Conservation (phyloP, 1,140 invertebrate genomes). For the Diploscapter pachys region DNA sequence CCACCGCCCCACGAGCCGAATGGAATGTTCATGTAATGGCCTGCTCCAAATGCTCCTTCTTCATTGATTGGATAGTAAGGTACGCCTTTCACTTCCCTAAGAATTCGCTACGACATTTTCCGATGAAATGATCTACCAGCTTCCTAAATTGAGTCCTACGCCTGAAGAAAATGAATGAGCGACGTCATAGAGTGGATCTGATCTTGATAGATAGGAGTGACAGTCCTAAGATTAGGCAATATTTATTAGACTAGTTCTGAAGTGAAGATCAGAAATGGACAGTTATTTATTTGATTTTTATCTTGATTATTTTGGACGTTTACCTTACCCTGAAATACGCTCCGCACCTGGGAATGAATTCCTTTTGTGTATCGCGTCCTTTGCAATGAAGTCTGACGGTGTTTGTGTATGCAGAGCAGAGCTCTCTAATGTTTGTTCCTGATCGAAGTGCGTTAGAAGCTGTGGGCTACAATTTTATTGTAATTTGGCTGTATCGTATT, state of each 20-base stretch:
- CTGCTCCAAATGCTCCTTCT: slow-evolving; percentile 38
- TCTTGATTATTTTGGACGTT: too few species aligned
- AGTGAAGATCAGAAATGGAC: too few species aligned
- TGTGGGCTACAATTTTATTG: too few species aligned
- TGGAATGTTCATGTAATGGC: slow-evolving; percentile 26
- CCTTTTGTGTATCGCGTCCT: not conserved
- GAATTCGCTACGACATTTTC: too few species aligned
- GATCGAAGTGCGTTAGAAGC: too few species aligned
- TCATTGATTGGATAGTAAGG: slow-evolving; percentile 43
- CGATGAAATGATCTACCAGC: too few species aligned
- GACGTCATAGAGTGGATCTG: slow-evolving; percentile 33
- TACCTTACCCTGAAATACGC: too few species aligned
- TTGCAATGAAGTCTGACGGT: slow-evolving; percentile 32
- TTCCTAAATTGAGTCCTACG: slow-evolving; percentile 33
- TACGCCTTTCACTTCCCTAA: slow-evolving; percentile 25
- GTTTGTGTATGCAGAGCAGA: slow-evolving; percentile 20
- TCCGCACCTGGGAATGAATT: too few species aligned
- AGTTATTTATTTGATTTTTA: too few species aligned
- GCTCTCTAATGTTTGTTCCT: not conserved
- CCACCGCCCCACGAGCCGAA: slow-evolving; percentile 42
- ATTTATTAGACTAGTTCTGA: too few species aligned
- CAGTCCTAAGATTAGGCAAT: slow-evolving; percentile 23
- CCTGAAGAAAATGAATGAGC: slow-evolving; percentile 30
- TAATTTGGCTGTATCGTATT: too few species aligned
- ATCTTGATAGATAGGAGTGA: slow-evolving; percentile 20